phyloP scores from a whole-genome alignment of 2,888 invertebrate species.

The Baronia brevicornis region DNA sequence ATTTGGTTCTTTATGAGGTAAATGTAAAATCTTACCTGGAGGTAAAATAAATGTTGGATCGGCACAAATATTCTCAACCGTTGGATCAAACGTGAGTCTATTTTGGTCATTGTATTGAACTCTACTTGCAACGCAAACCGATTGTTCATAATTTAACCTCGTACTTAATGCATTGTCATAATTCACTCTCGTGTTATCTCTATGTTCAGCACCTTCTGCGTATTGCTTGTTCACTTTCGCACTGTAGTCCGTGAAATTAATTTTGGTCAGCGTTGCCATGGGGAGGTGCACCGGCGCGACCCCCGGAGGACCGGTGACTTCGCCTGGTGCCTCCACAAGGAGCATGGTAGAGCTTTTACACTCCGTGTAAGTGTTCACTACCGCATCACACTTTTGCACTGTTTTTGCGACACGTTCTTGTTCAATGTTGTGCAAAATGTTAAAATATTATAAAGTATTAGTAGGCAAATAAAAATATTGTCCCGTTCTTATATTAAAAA shows the following conservation, averaged over 20 bases:
- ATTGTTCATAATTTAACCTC: slow-evolving; percentile 57
- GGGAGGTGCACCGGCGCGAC: slow-evolving; percentile 60
- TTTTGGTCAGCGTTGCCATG: slow-evolving; percentile 64
- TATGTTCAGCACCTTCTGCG: slow-evolving; percentile 39
- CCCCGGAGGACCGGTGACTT: slow-evolving; percentile 80
- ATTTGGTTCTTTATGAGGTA: background rate
- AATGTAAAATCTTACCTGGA: slow-evolving; percentile 38
- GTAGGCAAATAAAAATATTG: slow-evolving; percentile 4
- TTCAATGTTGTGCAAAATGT: slow-evolving; percentile 11
- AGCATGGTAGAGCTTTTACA: slow-evolving; percentile 81
- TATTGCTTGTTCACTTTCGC: slow-evolving; percentile 62
- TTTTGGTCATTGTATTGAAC: slow-evolving; percentile 56
- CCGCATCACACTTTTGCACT: slow-evolving; percentile 44
- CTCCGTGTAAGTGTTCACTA: slow-evolving; percentile 48
- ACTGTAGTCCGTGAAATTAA: slow-evolving; percentile 69
- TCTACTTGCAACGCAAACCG: slow-evolving; percentile 43
- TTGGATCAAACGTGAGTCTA: slow-evolving; percentile 53
- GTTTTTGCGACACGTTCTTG: slow-evolving; percentile 31
- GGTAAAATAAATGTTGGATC: slow-evolving; percentile 54
- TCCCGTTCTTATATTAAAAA: slow-evolving; percentile 16
- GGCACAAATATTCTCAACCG: slow-evolving; percentile 50
- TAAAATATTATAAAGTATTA: slow-evolving; percentile 8
- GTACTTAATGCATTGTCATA: slow-evolving; percentile 59
- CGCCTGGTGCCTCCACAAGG: slow-evolving; percentile 83
- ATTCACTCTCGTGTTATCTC: slow-evolving; percentile 50